These are phyloP conservation scores for Orchesellides sinensis DNA, from an alignment of 2,888 invertebrate genomes.

Conservation along the genomic window DNA sequence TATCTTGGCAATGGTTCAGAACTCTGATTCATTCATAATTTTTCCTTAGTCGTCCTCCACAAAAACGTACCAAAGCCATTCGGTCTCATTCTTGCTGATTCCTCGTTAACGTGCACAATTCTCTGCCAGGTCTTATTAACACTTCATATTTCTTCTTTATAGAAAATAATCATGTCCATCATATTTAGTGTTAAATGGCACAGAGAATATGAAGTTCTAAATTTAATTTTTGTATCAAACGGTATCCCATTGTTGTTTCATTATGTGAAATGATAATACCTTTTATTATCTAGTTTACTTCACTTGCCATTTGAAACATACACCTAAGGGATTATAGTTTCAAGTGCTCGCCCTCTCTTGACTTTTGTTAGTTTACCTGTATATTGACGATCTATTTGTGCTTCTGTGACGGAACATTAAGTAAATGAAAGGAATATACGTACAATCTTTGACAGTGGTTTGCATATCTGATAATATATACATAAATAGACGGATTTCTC, in stretches of 20 bases:
- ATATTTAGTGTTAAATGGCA: too few species aligned
- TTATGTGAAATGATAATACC: too few species aligned
- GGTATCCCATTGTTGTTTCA: conserved; percentile 8
- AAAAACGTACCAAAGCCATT: not conserved
- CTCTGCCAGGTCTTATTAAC: not conserved
- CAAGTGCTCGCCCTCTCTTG: not conserved
- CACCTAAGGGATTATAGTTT: not conserved
- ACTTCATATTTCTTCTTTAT: not conserved
- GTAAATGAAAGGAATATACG: not conserved
- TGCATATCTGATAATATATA: not conserved
- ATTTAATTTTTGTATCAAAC: too few species aligned
- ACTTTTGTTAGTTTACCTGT: too few species aligned
- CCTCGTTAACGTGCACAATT: not conserved
- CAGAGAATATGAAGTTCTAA: too few species aligned
- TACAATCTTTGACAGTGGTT: not conserved
- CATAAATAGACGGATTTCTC: not conserved
- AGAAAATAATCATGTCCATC: not conserved
- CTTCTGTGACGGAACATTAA: too few species aligned
- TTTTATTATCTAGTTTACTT: not conserved
- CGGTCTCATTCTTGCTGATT: not conserved
- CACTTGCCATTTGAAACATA: not conserved
- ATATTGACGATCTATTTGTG: too few species aligned
- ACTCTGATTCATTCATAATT: conserved; percentile 43
- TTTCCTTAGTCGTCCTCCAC: not conserved
- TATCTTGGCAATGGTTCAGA: conserved; percentile 33